These are phyloP conservation scores for Drosophila sordidula DNA, from an alignment of 2,888 invertebrate genomes.

Conservation along the genomic window DNA sequence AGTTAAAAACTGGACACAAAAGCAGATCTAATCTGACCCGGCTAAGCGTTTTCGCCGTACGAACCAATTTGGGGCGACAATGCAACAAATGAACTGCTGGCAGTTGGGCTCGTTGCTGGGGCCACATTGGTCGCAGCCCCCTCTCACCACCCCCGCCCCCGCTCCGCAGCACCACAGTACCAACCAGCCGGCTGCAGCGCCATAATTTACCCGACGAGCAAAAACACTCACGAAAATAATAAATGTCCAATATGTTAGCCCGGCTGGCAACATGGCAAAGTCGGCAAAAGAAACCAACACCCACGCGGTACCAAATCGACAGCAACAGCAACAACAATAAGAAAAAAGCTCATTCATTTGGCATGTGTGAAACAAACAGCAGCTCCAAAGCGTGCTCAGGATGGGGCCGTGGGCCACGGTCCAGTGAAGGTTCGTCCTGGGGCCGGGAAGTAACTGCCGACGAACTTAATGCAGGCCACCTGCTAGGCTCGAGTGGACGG, in stretches of 20 bases:
- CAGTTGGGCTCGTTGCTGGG: slow-evolving; percentile 13
- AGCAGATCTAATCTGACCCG: slow-evolving; percentile 58
- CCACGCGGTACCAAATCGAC: slow-evolving; percentile 56
- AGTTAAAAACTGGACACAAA: slow-evolving; percentile 32
- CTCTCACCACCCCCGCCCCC: not conserved
- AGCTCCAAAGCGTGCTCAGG: slow-evolving; percentile 25
- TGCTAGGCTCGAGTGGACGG: slow-evolving; percentile 67
- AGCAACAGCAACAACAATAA: slow-evolving; percentile 40
- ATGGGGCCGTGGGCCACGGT: slow-evolving; percentile 14
- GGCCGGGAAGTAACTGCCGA: slow-evolving; percentile 39
- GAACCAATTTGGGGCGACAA: slow-evolving; percentile 64
- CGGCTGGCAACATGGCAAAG: slow-evolving; percentile 63
- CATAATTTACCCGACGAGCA: slow-evolving; percentile 78
- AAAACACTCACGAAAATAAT: slow-evolving; percentile 81
- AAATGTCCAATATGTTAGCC: slow-evolving; percentile 80
- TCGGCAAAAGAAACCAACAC: slow-evolving; percentile 61
- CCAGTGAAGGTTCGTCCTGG: slow-evolving; percentile 41
- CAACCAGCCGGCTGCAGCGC: slow-evolving; percentile 21
- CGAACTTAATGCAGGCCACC: slow-evolving; percentile 61
- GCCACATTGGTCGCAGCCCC: not conserved
- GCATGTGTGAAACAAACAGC: slow-evolving; percentile 75
- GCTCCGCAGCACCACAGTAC: slow-evolving; percentile 1
- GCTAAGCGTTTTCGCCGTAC: slow-evolving; percentile 52
- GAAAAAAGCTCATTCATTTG: slow-evolving; percentile 70
- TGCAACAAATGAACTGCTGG: slow-evolving; percentile 59